These are phyloP conservation scores for Helleia helle DNA, from an alignment of 2,888 invertebrate species.

Conservation along the genomic window DNA sequence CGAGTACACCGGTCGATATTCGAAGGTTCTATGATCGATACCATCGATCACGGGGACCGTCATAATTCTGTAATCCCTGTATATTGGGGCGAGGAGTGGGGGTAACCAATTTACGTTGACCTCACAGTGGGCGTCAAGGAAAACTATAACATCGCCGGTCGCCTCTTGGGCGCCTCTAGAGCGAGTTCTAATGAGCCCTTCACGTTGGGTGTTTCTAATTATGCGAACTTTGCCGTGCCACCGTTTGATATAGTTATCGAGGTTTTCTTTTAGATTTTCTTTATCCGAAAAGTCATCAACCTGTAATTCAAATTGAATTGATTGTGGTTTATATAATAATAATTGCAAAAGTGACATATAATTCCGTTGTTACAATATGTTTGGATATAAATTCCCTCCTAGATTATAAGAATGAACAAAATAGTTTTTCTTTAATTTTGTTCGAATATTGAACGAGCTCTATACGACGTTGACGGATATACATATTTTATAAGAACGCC, in stretches of 20 bases:
- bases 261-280: conserved; percentile 85
- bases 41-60: conserved; percentile 99
- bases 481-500: too few species aligned
- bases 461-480: too few species aligned
- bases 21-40: conserved; percentile 94
- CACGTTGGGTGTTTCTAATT: conserved; percentile 89
- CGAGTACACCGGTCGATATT: conserved; percentile 94
- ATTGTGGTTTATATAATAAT: too few species aligned
- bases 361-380: too few species aligned
- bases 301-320: conserved; percentile 35
- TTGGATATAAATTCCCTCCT: too few species aligned
- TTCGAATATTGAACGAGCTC: too few species aligned
- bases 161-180: conserved; percentile 94
- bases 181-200: conserved; percentile 94
- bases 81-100: conserved; percentile 95
- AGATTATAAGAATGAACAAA: too few species aligned
- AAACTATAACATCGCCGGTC: conserved; percentile 95
- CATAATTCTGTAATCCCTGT: conserved; percentile 91
- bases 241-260: conserved; percentile 88
- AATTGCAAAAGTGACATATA: too few species aligned
- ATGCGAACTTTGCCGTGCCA: conserved; percentile 93
- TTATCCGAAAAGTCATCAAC: conserved; percentile 93
- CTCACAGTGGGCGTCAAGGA: conserved; percentile 98
- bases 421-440: too few species aligned
- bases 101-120: conserved; percentile 98